phyloP scores from a whole-genome alignment of 2,113 vertebrate species.

The Chunga burmeisteri region DNA sequence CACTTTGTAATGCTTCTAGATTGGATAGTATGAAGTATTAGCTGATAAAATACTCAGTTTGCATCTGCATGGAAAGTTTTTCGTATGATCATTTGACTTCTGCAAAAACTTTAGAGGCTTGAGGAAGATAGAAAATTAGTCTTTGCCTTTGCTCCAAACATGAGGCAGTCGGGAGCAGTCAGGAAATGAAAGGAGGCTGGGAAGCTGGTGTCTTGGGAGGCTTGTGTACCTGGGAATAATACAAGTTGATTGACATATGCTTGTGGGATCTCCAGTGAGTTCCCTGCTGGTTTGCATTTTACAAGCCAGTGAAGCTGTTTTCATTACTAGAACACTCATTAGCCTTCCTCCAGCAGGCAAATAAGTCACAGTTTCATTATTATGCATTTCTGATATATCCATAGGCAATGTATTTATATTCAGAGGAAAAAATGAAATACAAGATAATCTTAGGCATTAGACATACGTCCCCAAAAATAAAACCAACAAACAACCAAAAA shows the following conservation, averaged over 20 bases:
- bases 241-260: background rate
- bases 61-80: background rate
- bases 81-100: background rate
- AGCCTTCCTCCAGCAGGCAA: background rate
- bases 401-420: background rate
- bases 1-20: background rate
- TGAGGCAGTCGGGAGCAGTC: background rate
- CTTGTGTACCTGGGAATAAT: background rate
- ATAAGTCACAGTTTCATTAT: background rate
- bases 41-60: background rate
- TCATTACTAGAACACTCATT: background rate
- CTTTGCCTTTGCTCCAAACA: background rate
- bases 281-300: conserved; percentile 27
- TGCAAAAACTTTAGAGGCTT: background rate
- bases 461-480: background rate
- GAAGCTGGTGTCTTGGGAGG: background rate
- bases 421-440: background rate
- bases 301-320: background rate
- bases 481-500: background rate
- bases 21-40: background rate
- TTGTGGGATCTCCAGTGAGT: background rate
- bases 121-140: background rate
- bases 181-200: background rate
- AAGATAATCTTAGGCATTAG: background rate
- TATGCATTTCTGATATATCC: background rate